These are phyloP conservation scores for Propsilocerus akamusi DNA, from an alignment of 1,140 invertebrate genomes.

Conservation along the genomic window DNA sequence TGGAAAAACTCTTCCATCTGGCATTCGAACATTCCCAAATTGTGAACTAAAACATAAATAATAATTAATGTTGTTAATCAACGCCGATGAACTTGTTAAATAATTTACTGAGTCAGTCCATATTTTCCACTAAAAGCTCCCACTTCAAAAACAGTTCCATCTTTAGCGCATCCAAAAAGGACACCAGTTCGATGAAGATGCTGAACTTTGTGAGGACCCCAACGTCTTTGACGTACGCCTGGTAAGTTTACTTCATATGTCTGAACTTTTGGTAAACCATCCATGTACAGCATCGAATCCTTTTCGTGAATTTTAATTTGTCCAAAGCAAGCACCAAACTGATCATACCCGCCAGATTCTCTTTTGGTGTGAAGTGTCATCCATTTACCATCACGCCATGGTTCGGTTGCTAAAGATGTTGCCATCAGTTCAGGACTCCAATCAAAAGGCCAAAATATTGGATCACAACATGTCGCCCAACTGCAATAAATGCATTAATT, in stretches of 20 bases:
- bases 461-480: background rate
- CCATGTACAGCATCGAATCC: background rate
- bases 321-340: background rate
- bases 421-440: background rate
- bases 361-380: background rate
- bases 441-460: background rate
- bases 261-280: background rate
- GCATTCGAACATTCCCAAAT: slow-evolving; percentile 15
- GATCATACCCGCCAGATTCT: background rate
- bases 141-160: slow-evolving; percentile 13
- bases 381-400: background rate
- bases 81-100: background rate
- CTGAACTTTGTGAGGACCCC: background rate
- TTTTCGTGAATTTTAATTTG: background rate
- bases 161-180: slow-evolving; percentile 10
- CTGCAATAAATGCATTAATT: background rate
- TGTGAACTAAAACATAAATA: slow-evolving; percentile 12
- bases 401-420: background rate
- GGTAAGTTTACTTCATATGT: background rate
- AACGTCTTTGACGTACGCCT: background rate
- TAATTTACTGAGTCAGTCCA: slow-evolving; percentile 13
- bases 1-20: slow-evolving; percentile 9
- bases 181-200: background rate
- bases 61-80: slow-evolving; percentile 6
- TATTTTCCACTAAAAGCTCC: slow-evolving; percentile 10